Evolutionary conservation across 2,888 invertebrate genomes (phyloP).

Genomic region (Ferrisia virgata): DNA sequence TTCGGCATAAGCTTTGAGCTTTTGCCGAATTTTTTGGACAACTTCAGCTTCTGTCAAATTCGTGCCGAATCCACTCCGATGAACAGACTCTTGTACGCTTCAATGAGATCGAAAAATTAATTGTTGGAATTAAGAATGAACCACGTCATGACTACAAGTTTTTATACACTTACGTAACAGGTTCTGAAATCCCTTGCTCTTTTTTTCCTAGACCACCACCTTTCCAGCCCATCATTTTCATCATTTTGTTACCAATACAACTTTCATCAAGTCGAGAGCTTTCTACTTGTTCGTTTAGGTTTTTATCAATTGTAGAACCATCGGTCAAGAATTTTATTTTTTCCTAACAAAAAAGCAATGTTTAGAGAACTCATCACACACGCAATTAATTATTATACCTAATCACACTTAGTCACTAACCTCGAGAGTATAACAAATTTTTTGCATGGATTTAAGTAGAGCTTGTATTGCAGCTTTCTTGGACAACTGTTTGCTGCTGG

Average conservation of each 20-base stretch:
- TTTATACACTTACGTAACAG: slow-evolving; percentile 41
- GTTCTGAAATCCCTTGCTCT: slow-evolving; percentile 43
- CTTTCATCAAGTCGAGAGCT: background rate
- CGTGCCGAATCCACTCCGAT: slow-evolving; percentile 10
- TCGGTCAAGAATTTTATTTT: slow-evolving; percentile 25
- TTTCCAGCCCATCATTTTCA: slow-evolving; percentile 48
- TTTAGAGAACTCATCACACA: background rate
- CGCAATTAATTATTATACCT: background rate
- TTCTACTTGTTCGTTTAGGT: background rate
- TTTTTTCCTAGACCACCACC: slow-evolving; percentile 46
- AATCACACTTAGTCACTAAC: background rate
- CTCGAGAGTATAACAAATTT: slow-evolving; percentile 32
- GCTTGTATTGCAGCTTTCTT: slow-evolving; percentile 26
- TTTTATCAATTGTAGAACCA: slow-evolving; percentile 41
- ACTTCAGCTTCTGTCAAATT: slow-evolving; percentile 31
- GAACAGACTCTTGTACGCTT: slow-evolving; percentile 27
- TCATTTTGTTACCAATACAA: slow-evolving; percentile 43
- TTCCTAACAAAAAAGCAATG: background rate
- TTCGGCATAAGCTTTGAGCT: background rate
- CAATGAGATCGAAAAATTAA: background rate
- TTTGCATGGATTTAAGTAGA: background rate
- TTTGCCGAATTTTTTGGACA: background rate
- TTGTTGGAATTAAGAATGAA: background rate
- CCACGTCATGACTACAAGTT: background rate
- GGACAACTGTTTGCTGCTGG: background rate